Evolutionary conservation across 2,888 invertebrate species (phyloP).

Genomic region (Thumatha senex): DNA sequence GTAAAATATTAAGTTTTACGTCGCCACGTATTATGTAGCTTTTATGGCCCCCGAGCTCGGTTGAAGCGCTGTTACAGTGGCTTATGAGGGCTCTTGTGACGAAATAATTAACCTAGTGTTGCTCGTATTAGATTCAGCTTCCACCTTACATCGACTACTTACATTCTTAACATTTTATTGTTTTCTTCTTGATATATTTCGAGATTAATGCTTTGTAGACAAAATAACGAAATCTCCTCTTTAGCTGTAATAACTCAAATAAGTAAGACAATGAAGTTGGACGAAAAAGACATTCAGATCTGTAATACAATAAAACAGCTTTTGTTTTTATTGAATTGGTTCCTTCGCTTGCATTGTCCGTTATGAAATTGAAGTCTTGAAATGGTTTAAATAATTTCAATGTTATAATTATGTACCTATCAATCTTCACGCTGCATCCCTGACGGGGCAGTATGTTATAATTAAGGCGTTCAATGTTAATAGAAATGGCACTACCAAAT

Average conservation of each 20-base stretch:
- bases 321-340: slow-evolving; percentile 28
- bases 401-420: too few species aligned
- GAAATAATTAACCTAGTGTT: slow-evolving; percentile 79
- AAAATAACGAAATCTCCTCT: slow-evolving; percentile 33
- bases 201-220: slow-evolving; percentile 34
- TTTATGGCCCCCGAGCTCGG: slow-evolving; percentile 75
- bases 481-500: too few species aligned
- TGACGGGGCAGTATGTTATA: slow-evolving; percentile 9
- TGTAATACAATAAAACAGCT: slow-evolving; percentile 29
- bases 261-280: slow-evolving; percentile 36
- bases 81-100: slow-evolving; percentile 78
- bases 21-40: slow-evolving; percentile 79
- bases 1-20: slow-evolving; percentile 82
- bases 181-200: slow-evolving; percentile 32
- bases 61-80: slow-evolving; percentile 76
- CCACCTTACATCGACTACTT: slow-evolving; percentile 56
- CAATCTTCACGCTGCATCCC: too few species aligned
- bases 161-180: slow-evolving; percentile 57
- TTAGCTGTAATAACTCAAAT: slow-evolving; percentile 37
- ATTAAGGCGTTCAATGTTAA: slow-evolving; percentile 15
- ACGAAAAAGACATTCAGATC: slow-evolving; percentile 32
- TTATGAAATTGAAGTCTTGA: slow-evolving; percentile 22
- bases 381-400: slow-evolving; percentile 20
- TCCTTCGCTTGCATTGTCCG: slow-evolving; percentile 17
- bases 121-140: slow-evolving; percentile 69